Evolutionary conservation across 2,888 invertebrate genomes (phyloP), one percentile per base, ranked within the genome.

Genomic region (Andricus curvator): DNA sequence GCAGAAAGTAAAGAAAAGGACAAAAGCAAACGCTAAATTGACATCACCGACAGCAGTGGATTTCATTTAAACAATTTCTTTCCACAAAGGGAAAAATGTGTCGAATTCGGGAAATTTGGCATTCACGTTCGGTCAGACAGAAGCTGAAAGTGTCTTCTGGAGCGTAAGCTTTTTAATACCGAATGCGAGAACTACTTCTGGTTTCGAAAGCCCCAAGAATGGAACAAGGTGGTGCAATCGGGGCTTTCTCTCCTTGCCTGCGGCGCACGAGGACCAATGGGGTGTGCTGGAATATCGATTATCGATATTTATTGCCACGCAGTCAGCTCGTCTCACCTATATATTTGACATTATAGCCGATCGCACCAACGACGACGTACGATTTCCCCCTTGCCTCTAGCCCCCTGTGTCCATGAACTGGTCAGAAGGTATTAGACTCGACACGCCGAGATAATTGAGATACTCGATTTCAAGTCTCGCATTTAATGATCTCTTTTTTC

Each of bases 271-370:
- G 85, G 85, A 86, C 86, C 86, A 85, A 89, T 88, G 86, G 88
- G 85, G 84, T 85, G 83, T 87, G 85, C 84, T 78, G 82, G 85
- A 85, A 82, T 90, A 90, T 89, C 88, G 88, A 89, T 90, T 88
- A 89, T 86, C 90, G 88, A 90, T 90, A 90, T 90, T 90, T 90
- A 90, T 90, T 89, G 89, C 89, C 86, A 87, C 85, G 87, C 88
- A 88, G 88, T 86, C 88, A 86, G 86, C 85, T 82, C 83, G 86
- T 85, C 80, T 87, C 86, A 84, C 81, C 87, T 88, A 86, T 86
- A 86, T 84, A 87, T 85, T 78, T 81, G 68, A 81, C 83, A 81
- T 84, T 86, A 74, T 74, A 85, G 77, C 81, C 85, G 84, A 87
- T 87, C 86, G 81, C 83, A 83, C 81, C 78, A 77, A 74, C 74